Conservation (phyloP, 2,888 invertebrate genomes). For the Drosophila greeni region DNA sequence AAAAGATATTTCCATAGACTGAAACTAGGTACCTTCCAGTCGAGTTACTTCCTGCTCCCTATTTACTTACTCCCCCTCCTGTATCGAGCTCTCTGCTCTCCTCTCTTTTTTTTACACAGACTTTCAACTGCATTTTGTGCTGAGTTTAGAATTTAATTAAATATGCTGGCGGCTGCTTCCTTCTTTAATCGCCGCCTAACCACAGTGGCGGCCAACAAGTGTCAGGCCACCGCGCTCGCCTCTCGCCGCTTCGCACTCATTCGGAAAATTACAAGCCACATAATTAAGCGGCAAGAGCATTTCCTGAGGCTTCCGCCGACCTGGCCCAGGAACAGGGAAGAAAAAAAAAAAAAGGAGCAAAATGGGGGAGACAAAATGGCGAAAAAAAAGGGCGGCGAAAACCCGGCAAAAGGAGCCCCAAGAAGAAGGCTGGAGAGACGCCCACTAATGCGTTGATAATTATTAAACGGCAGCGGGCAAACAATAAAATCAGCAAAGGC, state of each 20-base stretch:
- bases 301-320: slow-evolving; percentile 39
- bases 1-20: neutral
- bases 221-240: slow-evolving; percentile 20
- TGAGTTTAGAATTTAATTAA: slow-evolving; percentile 47
- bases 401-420: neutral
- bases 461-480: slow-evolving; percentile 39
- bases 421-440: slow-evolving; percentile 14
- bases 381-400: neutral
- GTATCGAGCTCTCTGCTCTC: slow-evolving; percentile 3
- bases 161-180: slow-evolving; percentile 44
- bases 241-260: slow-evolving; percentile 20
- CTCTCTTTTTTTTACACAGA: neutral
- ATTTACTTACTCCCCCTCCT: neutral
- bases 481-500: slow-evolving; percentile 10
- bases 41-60: neutral
- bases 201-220: slow-evolving; percentile 44
- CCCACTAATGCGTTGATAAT: slow-evolving; percentile 50
- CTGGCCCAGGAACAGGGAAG: slow-evolving; percentile 8
- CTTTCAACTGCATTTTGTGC: slow-evolving; percentile 37
- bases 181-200: slow-evolving; percentile 45
- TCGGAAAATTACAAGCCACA: slow-evolving; percentile 53
- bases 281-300: slow-evolving; percentile 51
- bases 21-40: neutral
- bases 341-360: neutral
- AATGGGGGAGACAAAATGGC: neutral